These are phyloP conservation scores for Antigone vipio DNA, from an alignment of 2,113 vertebrate species.

Conservation along the genomic window DNA sequence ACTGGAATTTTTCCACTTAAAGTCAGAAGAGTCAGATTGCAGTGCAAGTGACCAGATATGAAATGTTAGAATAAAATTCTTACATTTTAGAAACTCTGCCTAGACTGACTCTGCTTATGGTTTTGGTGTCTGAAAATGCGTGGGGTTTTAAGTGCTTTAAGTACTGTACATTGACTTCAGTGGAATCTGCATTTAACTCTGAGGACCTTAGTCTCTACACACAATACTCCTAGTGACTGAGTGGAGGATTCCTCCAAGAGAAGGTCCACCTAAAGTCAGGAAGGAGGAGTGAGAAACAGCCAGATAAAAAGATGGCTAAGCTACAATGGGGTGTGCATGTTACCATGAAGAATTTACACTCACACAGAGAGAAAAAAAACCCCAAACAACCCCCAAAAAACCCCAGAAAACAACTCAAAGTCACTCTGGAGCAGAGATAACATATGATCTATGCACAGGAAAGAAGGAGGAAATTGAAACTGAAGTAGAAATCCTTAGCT, in stretches of 20 bases:
- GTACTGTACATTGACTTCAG: neutral
- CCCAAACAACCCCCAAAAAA: too few relatives aligned
- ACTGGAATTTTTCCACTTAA: neutral
- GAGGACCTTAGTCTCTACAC: neutral
- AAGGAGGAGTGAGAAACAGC: neutral
- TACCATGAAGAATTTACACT: neutral
- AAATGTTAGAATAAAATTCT: neutral
- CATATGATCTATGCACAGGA: neutral
- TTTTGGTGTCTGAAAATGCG: neutral
- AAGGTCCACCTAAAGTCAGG: neutral
- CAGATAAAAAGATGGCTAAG: neutral
- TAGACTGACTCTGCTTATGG: neutral
- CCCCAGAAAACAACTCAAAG: too few relatives aligned
- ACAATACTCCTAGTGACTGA: neutral
- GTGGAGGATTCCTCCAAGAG: neutral
- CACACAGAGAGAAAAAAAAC: accelerated
- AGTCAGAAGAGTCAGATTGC: neutral
- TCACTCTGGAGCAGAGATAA: neutral
- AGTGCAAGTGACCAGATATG: neutral
- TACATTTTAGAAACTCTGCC: neutral
- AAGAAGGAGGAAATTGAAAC: neutral
- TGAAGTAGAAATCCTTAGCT: neutral
- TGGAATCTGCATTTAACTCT: neutral
- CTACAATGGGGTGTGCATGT: accelerated
- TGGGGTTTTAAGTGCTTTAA: neutral